Percentiles rank a stretch among this genome's conserved stretches.
phyloP scores from a whole-genome alignment of 2,888 invertebrate genomes.

The Graphium colonna region DNA sequence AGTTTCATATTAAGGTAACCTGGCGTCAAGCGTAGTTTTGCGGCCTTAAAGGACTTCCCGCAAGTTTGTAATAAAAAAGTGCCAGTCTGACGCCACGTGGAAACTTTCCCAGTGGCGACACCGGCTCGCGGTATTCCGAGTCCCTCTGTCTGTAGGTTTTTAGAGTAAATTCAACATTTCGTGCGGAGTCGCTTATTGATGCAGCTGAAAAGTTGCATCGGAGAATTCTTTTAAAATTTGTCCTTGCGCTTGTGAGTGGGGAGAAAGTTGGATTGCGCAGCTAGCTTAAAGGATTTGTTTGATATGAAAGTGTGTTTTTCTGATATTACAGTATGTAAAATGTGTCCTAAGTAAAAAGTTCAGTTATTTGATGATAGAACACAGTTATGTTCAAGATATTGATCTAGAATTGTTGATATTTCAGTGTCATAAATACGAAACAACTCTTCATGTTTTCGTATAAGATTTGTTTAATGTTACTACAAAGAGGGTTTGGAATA shows the following conservation, averaged over 20 bases:
- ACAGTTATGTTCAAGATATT: too few relatives aligned
- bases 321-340: too few relatives aligned
- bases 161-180: slow-evolving; percentile 32
- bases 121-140: slow-evolving; percentile 55
- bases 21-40: slow-evolving; percentile 31
- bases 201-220: slow-evolving; percentile 11
- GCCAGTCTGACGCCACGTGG: slow-evolving; percentile 24
- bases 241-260: background rate
- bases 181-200: slow-evolving; percentile 23
- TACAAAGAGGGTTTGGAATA: background rate
- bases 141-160: slow-evolving; percentile 31
- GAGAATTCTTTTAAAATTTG: background rate
- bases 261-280: too few relatives aligned
- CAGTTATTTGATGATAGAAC: too few relatives aligned
- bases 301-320: too few relatives aligned
- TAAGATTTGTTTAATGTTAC: too few relatives aligned
- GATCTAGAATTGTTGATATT: too few relatives aligned
- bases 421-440: too few relatives aligned
- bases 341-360: too few relatives aligned
- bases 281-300: too few relatives aligned
- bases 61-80: slow-evolving; percentile 30
- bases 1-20: slow-evolving; percentile 37
- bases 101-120: slow-evolving; percentile 52
- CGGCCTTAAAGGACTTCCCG: slow-evolving; percentile 30
- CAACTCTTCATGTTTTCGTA: too few relatives aligned